Evolutionary conservation across 2,797 vertebrate genomes (phyloP).

Genomic region (Arctocebus calabarensis): DNA sequence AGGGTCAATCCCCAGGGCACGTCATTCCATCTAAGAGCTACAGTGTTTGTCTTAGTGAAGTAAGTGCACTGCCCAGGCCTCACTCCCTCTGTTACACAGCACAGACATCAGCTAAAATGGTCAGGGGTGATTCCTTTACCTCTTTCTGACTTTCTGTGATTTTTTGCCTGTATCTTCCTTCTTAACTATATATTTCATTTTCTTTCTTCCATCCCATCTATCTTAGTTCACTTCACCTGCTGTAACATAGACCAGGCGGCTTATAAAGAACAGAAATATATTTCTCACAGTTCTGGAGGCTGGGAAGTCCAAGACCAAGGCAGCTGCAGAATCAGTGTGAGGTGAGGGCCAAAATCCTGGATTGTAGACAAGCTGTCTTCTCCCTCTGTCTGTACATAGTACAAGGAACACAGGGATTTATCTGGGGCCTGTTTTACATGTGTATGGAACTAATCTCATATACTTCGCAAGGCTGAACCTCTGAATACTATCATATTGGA

Average conservation of each 20-base stretch:
- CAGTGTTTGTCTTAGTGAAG: constrained; percentile 73
- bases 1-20: constrained; percentile 33
- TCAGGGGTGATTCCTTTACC: not conserved
- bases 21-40: constrained; percentile 54
- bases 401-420: not conserved
- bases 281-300: not conserved
- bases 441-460: not conserved
- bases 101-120: constrained; percentile 56
- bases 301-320: not conserved
- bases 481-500: not conserved
- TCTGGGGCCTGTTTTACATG: not conserved
- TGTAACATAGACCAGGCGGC: not conserved
- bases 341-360: not conserved
- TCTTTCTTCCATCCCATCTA: not conserved
- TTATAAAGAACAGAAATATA: not conserved
- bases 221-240: not conserved
- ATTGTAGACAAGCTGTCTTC: not conserved
- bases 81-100: constrained; percentile 20
- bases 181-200: not conserved
- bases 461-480: too few species aligned
- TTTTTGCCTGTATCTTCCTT: not conserved
- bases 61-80: constrained; percentile 61
- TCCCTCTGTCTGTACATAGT: too few species aligned
- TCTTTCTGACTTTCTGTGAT: not conserved
- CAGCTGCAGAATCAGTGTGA: not conserved